Base-by-base conservation (phyloP, 2,113 vertebrate genomes). In the Falco punctatus region DNA sequence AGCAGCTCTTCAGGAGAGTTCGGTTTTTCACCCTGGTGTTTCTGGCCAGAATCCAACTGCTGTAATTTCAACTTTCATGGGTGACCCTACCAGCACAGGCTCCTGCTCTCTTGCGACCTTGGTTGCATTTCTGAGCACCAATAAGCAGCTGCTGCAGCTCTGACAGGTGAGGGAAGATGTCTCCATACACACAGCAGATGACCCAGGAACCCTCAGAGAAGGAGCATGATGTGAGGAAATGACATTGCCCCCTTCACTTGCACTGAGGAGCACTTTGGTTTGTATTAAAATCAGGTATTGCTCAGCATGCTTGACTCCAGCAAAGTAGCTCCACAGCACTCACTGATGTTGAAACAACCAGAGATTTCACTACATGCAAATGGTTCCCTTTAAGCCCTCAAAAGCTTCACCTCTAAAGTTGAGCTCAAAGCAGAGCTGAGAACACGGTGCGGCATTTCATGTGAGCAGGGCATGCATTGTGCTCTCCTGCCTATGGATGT, bases 41-140 rank as follows among this genome's bases (percentile, higher is more conserved):
- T 80, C 87, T 93, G 93, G 91, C 42, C 28, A 33, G 67, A n/a
- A 80, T 74, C 55, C 87, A 96, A 4, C n/a, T 35, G 40, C 55
- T 88, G 33, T 77, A 73, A 92, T 82, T 95, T 78, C 84, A 96
- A 59, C 79, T 58, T 38, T 74, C 81, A 38, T 83, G 48, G 67
- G 62, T 90, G 72, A 73, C 40, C 73, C 55, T 91, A 59, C 38
- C 87, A 48, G 28, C 35, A 15, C 23, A 71, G 46, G 17, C 21
- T 95, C 46, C 46, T 21, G n/a, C 61, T 91, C 12, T 62, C 42
- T 49, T n/a, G 11, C 2, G 20, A 81, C 28, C 78, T 77, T 27
- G 5, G n/a, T 23, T 77, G 51, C 28, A 22, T 66, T 73, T 82
- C 81, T 90, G 89, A 85, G 48, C 62, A 55, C 35, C n/a, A 80